Evolutionary conservation across 1,140 invertebrate species (phyloP), one percentile per base, ranked within the genome.

Genomic region (Drosophila athabasca): DNA sequence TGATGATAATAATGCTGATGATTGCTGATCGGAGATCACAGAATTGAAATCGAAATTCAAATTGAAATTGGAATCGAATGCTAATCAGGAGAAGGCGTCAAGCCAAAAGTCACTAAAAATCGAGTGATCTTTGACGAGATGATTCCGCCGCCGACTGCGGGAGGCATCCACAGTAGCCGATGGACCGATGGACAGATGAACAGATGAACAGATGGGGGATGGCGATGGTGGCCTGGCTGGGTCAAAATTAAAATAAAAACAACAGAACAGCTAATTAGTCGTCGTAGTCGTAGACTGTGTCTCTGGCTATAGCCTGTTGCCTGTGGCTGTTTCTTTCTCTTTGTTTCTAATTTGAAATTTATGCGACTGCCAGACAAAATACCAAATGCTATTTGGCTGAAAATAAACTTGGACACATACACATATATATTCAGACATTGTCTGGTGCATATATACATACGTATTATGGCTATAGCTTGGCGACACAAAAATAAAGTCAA

Each of bases 221-320:
- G 24, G 24, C 24, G 24, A 26, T 26, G 5, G 4, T 26, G 24
- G 62, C 57, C 76, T 57, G 52, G 51, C 76, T 57, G 52, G 55
- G 73, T 61, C 71, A 68, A 58, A 76, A 72, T 77, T 81, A 61
- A 66, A 71, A 71, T 55, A 76, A 76, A 81, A 82, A 82, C 79
- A 82, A 82, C 79, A 74, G 79, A 71, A 62, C 54, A 61, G 64
- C 79, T 82, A 82, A 82, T 82, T 82, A 82, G 79, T 82, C 54
- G 79, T 82, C 54, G 76, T 64, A 46, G 73, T 62, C 43, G 73
- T 55, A 39, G 35, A 39, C 35, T 39, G 5, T 41, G 62, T 70
- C 31, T 22, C 2, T 26, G 2, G n/a, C 45, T 17, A 5, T 58
- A 1, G 8, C 11, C 8, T 35, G 41, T 50, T 61, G 17, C 31